Conservation (phyloP, 2,888 invertebrate genomes). For the Calameuta pallipes region DNA sequence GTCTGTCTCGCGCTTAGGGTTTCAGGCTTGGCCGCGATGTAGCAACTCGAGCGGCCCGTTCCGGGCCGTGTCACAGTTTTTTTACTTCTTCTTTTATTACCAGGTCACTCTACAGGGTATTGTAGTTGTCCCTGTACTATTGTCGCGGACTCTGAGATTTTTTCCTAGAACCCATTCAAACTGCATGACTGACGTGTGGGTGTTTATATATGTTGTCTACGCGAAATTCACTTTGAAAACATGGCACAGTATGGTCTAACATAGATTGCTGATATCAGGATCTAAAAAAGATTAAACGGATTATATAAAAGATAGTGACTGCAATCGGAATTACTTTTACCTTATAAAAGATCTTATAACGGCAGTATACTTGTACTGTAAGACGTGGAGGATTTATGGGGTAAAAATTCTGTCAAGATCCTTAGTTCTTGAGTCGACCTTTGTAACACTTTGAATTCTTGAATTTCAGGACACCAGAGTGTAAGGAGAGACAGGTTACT, state of each 20-base stretch:
- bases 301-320: neutral
- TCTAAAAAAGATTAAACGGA: neutral
- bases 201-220: neutral
- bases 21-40: neutral
- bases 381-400: neutral
- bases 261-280: neutral
- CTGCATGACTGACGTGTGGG: neutral
- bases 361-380: neutral
- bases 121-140: neutral
- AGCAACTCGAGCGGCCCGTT: neutral
- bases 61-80: neutral
- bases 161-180: neutral
- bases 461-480: neutral
- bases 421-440: neutral
- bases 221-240: neutral
- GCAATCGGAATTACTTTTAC: no score
- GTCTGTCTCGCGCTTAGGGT: neutral
- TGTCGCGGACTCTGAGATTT: neutral
- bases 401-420: neutral
- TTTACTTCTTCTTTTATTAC: neutral
- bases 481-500: neutral
- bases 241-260: neutral
- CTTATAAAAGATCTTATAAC: no score
- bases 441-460: neutral
- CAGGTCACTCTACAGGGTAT: neutral